Base-by-base conservation (phyloP, 1,140 invertebrate species). In the Heterodera carotae region DNA sequence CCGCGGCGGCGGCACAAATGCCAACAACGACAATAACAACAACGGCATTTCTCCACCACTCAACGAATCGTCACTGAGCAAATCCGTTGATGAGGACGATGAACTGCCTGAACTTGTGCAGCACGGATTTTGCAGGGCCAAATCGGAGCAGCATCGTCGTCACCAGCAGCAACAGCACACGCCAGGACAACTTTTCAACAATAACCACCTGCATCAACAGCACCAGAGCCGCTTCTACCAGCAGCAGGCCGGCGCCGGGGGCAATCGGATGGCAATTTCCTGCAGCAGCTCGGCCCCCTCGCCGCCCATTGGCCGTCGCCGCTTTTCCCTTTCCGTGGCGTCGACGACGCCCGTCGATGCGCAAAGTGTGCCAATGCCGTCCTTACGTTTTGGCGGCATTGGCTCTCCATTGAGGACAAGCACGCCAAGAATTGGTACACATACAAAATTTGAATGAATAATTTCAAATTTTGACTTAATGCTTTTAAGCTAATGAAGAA, bases 401-500 rank as follows among this genome's bases (percentile, higher is more conserved):
- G 62, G 62, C 10, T 66, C 71, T 22, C 71, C 71, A 8, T n/a
- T 74, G 36, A 56, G 71, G 64, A 74, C 71, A 33, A 74, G 71
- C 12, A 74, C 71, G 8, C 71, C 71, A 8, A 66, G 62, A 2
- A 66, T 29, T 3, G 62, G 62, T 66, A 31, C 15, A 53, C 15
- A 43, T n/a, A n/a, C n/a, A 43, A 43, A 5, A 10, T 43, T 15
- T 4, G 18, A 53, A 53, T 10, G 10, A 53, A 53, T 18, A 18
- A 12, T 22, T 4, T 53, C 18, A 8, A 18, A 4, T 53, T 53
- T 12, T 12, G 18, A 53, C 48, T 15, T 15, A 53, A 53, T 53
- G 12, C 48, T 34, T 71, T 76, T 76, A 53, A 80, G 82, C 69
- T 10, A 67, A 83, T 29, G 43, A 83, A 10, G 82, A 84, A 59